A percentile compares a stretch with the other conserved stretches of the same genome.
phyloP scores from a whole-genome alignment of 2,113 vertebrate species.

The Chelonoidis abingdonii region DNA sequence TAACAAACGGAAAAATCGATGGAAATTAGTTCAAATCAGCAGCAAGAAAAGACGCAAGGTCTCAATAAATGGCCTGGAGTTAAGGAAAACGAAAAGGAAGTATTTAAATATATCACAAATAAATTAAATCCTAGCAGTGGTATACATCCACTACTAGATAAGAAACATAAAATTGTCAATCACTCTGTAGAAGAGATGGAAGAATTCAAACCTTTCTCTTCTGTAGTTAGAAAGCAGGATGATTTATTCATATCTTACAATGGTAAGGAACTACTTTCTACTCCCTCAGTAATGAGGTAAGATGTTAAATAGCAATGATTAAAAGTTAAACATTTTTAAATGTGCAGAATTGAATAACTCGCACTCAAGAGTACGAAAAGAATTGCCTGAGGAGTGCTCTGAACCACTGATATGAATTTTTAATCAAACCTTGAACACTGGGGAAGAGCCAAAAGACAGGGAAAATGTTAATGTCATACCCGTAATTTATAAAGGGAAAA shows the following conservation, averaged over 20 bases:
- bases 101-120: slow-evolving; percentile 10
- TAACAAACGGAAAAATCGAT: not conserved
- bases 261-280: not conserved
- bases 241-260: not conserved
- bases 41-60: not conserved
- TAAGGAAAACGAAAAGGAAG: slow-evolving; percentile 23
- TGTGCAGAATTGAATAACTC: not conserved
- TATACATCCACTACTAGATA: slow-evolving; percentile 2
- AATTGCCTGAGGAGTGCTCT: not conserved
- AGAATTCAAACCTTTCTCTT: slow-evolving; percentile 9
- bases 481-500: not conserved
- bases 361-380: not conserved
- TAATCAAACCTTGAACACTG: not conserved
- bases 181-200: not conserved
- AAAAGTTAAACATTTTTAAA: slow-evolving; percentile 3
- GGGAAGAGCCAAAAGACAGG: not conserved
- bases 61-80: not conserved
- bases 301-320: not conserved
- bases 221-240: not conserved
- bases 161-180: not conserved
- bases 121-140: not conserved
- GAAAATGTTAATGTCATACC: not conserved
- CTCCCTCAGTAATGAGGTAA: not conserved
- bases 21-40: not conserved
- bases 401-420: not conserved